Evolutionary conservation across 2,113 vertebrate genomes (phyloP).

Genomic region (Carassius auratus): DNA sequence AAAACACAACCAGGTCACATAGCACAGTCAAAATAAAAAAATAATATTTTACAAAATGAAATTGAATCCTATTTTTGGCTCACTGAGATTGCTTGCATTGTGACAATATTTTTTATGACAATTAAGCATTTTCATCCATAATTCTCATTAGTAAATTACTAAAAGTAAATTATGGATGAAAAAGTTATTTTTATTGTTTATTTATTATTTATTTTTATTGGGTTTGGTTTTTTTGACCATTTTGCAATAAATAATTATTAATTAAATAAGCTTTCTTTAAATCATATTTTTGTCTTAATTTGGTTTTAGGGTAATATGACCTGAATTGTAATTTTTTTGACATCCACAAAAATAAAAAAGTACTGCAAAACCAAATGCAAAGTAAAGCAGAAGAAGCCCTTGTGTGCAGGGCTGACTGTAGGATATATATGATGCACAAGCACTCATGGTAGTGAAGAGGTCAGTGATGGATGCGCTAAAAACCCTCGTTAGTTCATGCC

Average conservation of each 20-base stretch:
- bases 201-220: not conserved
- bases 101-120: not conserved
- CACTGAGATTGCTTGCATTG: not conserved
- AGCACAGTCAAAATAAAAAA: not conserved
- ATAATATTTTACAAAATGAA: too few species aligned
- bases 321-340: not conserved
- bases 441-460: not conserved
- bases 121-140: not conserved
- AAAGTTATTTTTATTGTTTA: too few species aligned
- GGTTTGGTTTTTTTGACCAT: not conserved
- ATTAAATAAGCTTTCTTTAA: not conserved
- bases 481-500: not conserved
- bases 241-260: not conserved
- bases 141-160: not conserved
- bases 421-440: not conserved
- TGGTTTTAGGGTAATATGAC: not conserved
- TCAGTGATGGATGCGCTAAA: not conserved
- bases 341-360: conserved; percentile 13
- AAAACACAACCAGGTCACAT: not conserved
- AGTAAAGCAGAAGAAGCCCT: conserved; percentile 17
- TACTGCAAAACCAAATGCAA: conserved; percentile 46
- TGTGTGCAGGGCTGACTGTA: conserved; percentile 6
- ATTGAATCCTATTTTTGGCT: not conserved
- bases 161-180: not conserved
- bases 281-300: too few species aligned